A percentile compares a stretch with the other conserved stretches of the same genome.
phyloP scores from a whole-genome alignment of 2,888 invertebrate genomes.

The Drosophila prostipennis region DNA sequence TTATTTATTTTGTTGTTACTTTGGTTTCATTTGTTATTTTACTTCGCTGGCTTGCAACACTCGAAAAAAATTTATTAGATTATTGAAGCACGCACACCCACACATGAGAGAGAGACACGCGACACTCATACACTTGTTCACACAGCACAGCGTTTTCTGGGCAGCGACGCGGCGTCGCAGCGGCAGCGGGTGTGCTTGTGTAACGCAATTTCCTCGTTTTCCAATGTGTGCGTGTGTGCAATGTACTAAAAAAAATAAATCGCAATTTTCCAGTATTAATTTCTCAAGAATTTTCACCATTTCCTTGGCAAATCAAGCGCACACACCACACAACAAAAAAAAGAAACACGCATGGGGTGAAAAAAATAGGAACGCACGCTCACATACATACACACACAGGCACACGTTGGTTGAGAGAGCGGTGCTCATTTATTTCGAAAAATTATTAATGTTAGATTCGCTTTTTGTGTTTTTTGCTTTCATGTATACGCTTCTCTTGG shows the following conservation, averaged over 20 bases:
- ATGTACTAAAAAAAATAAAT: constrained; percentile 20
- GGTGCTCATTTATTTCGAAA: constrained; percentile 27
- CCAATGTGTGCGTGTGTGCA: constrained; percentile 16
- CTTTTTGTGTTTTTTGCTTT: constrained; percentile 18
- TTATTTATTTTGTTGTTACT: constrained; percentile 19
- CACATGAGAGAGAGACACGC: constrained; percentile 40
- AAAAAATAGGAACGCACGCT: constrained; percentile 21
- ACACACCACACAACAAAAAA: constrained; percentile 23
- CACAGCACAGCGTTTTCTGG: constrained; percentile 20
- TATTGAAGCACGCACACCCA: constrained; percentile 40
- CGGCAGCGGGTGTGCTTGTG: constrained; percentile 65
- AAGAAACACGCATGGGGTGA: constrained; percentile 36
- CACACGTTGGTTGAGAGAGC: constrained; percentile 19
- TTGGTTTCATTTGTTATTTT: constrained; percentile 26
- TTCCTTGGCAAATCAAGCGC: constrained; percentile 15
- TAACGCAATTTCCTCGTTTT: constrained; percentile 66
- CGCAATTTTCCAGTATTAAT: constrained; percentile 37
- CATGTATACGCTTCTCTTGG: constrained; percentile 51
- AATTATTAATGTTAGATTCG: constrained; percentile 33
- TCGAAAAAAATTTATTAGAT: constrained; percentile 39
- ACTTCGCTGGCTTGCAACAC: constrained; percentile 31
- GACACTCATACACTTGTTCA: constrained; percentile 52
- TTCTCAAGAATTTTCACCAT: constrained; percentile 18
- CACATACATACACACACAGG: constrained; percentile 2
- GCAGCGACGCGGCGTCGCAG: constrained; percentile 16